Evolutionary conservation across 2,888 invertebrate species (phyloP), one percentile per base, ranked within the genome.

Genomic region (Diplolepis rosae): DNA sequence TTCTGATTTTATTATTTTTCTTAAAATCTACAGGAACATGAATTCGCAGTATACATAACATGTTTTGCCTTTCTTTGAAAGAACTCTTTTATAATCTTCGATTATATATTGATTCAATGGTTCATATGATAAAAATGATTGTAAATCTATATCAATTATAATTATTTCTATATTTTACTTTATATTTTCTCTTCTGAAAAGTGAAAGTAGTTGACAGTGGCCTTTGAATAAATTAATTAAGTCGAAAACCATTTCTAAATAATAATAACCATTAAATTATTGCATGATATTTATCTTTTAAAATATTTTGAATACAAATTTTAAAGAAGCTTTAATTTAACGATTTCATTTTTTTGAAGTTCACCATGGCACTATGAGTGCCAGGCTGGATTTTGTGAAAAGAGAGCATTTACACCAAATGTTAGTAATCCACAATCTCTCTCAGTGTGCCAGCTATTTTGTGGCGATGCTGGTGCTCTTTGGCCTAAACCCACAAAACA

Each of bases 401-500:
- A 88, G 18, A 66, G 73, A 2, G 73, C 79, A 69, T 83, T 85
- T 32, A 83, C 82, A 1, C 35, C 77, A 5, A 74, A 84, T 4
- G 80, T 80, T 4, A 76, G 71, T 18, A 54, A 69, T 2, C 85
- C 87, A 2, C 32, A 81, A 18, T 77, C 88, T 5, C 84, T 93
- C 72, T 90, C 91, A 74, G 92, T 92, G 30, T 94, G 94, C 87
- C 92, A 92, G 83, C 88, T 93, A 87, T 92, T 92, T 83, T 93
- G 93, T 81, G 91, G 91, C 30, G 90, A 91, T 32, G 89, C 90
- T 66, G 92, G 92, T 85, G 89, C 90, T 0, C 81, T 94, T 1
- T 94, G 93, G 94, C 94, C 93, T 0, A 90, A 88, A 79, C 93
- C 94, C 0, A 93, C 92, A 0, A 93, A 92, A 0, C 88, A 90